These are phyloP conservation scores for Lysandra bellargus DNA, from an alignment of 2,888 invertebrate species.

Conservation along the genomic window DNA sequence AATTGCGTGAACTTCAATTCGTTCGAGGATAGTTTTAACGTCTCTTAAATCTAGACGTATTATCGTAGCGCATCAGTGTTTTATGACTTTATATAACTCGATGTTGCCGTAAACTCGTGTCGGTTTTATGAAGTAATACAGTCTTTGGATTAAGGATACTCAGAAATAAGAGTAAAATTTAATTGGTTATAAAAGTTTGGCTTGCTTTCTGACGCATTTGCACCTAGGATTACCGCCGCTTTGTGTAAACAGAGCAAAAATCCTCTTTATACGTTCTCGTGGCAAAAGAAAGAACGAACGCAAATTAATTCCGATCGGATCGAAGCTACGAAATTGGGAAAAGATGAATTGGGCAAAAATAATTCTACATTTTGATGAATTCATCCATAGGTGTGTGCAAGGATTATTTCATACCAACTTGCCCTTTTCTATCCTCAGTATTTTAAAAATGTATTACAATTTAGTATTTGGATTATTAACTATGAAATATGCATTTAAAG, in stretches of 20 bases:
- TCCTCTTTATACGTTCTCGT: slow-evolving; percentile 31
- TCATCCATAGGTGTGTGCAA: not conserved
- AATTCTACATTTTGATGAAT: slow-evolving; percentile 14
- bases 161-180: not conserved
- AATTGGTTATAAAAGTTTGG: slow-evolving; percentile 31
- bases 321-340: slow-evolving; percentile 21
- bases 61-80: not conserved
- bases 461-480: too few relatives aligned
- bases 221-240: slow-evolving; percentile 61
- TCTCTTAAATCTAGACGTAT: slow-evolving; percentile 16
- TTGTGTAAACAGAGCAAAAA: slow-evolving; percentile 38
- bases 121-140: slow-evolving; percentile 8
- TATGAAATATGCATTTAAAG: too few relatives aligned
- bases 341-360: slow-evolving; percentile 3
- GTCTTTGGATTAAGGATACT: not conserved
- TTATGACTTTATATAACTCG: not conserved
- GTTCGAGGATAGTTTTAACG: slow-evolving; percentile 23
- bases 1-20: slow-evolving; percentile 29
- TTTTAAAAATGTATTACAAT: not conserved
- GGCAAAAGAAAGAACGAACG: slow-evolving; percentile 19
- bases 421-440: not conserved
- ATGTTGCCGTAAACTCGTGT: not conserved
- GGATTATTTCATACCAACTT: not conserved
- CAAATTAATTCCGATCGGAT: slow-evolving; percentile 22
- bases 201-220: slow-evolving; percentile 54